Base-by-base conservation (phyloP, 1,140 invertebrate species). In the Drosophila quadrilineata region DNA sequence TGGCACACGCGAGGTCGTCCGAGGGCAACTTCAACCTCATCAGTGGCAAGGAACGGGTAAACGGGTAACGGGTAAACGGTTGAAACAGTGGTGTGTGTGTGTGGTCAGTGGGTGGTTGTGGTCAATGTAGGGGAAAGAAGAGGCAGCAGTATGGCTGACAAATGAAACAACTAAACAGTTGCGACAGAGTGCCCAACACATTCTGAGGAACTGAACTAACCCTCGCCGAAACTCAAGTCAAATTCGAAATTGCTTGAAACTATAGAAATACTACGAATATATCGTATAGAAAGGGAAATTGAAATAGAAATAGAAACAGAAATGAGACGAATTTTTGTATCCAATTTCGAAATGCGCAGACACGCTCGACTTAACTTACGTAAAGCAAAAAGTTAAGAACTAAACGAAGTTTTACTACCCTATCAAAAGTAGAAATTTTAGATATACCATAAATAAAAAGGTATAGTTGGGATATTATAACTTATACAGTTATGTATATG, bases 291-390 rank as follows among this genome's bases (percentile, higher is more conserved):
- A n/a, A n/a, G n/a, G n/a, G n/a, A n/a, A n/a, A n/a, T n/a, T n/a
- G n/a, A n/a, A 45, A 8, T 28, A 45, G 22, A 45, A 43, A 45
- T 16, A 9, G 38, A 33, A 45, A 62, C n/a, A 48, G 43, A 54
- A 62, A 49, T 43, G n/a, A 64, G 58, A 72, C 58, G 66, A 69
- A 69, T 53, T 69, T 66, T 68, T 69, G 64, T 72, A 72, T 72
- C 69, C 69, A 72, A 72, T 72, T 72, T 72, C 69, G 65, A 72
- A 72, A 72, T 72, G 69, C 65, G 52, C 65, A 72, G 69, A 72
- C 69, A 72, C 69, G 69, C 65, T 72, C 65, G 65, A 69, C 69
- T 64, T 63, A 68, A 68, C 57, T 58, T 72, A 72, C 58, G 43
- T 59, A 63, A 21, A 62, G 6, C 16, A 28, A 22, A 56, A 17